A percentile compares a stretch with the other conserved stretches of the same genome.
Conservation (phyloP, 1,140 invertebrate genomes). For the Delia radicum region DNA sequence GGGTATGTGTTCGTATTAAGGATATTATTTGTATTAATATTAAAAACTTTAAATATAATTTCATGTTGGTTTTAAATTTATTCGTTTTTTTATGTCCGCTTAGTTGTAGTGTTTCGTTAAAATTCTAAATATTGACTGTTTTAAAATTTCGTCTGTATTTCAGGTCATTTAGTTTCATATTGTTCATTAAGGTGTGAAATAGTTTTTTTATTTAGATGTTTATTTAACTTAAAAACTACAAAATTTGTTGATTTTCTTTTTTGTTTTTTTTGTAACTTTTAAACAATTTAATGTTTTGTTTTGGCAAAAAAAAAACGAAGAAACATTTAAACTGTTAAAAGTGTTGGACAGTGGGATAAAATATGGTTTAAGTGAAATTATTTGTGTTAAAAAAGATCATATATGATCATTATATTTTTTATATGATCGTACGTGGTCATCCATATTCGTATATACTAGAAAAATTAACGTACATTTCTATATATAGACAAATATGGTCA, state of each 20-base stretch:
- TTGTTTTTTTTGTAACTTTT: background rate
- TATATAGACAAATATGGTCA: too few species aligned
- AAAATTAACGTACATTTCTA: too few species aligned
- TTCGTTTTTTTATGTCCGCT: background rate
- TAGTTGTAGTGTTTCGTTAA: background rate
- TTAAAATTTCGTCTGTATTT: background rate
- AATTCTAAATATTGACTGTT: background rate
- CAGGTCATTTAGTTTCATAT: background rate
- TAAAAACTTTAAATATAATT: background rate
- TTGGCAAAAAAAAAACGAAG: background rate
- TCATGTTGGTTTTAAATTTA: background rate
- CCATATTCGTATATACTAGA: too few species aligned
- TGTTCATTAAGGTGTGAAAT: constrained; percentile 21
- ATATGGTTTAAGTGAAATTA: too few species aligned
- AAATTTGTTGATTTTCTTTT: too few species aligned
- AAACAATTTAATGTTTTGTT: constrained; percentile 22
- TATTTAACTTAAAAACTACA: background rate
- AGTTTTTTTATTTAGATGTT: background rate
- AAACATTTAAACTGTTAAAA: background rate
- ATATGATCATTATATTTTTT: too few species aligned
- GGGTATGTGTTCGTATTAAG: constrained; percentile 25
- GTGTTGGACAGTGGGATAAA: background rate
- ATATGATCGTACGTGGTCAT: too few species aligned
- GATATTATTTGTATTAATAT: background rate
- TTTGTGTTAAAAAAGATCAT: too few species aligned